Conservation (phyloP, 2,113 vertebrate species). For the Cheirogaleus medius region DNA sequence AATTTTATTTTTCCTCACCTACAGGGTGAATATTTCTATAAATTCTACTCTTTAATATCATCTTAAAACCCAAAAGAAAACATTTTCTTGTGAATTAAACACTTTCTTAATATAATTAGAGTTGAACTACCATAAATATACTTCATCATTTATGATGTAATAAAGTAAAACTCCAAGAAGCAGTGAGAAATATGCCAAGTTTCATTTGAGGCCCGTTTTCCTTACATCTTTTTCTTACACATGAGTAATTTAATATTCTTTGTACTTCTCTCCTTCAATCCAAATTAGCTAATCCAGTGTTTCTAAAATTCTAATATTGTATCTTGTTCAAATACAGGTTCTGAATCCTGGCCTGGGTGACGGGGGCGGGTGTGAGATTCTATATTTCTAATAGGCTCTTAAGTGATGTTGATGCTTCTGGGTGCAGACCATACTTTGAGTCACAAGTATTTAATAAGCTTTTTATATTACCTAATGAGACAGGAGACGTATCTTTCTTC, state of each 20-base stretch:
- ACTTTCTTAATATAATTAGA: slow-evolving; percentile 40
- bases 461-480: background rate
- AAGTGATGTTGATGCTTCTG: background rate
- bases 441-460: background rate
- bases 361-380: background rate
- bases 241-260: background rate
- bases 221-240: background rate
- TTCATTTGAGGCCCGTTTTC: background rate
- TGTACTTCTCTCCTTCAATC: background rate
- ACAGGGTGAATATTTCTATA: background rate
- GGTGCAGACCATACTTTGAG: background rate
- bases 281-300: background rate
- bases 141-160: background rate
- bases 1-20: background rate
- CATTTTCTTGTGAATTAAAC: background rate
- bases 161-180: background rate
- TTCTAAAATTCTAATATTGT: background rate
- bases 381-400: background rate
- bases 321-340: background rate
- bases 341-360: background rate
- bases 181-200: background rate
- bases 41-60: background rate
- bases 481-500: background rate
- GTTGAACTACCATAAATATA: background rate
- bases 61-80: slow-evolving; percentile 28